These are phyloP conservation scores for Chloebia gouldiae DNA, from an alignment of 2,113 vertebrate species.

Conservation along the genomic window DNA sequence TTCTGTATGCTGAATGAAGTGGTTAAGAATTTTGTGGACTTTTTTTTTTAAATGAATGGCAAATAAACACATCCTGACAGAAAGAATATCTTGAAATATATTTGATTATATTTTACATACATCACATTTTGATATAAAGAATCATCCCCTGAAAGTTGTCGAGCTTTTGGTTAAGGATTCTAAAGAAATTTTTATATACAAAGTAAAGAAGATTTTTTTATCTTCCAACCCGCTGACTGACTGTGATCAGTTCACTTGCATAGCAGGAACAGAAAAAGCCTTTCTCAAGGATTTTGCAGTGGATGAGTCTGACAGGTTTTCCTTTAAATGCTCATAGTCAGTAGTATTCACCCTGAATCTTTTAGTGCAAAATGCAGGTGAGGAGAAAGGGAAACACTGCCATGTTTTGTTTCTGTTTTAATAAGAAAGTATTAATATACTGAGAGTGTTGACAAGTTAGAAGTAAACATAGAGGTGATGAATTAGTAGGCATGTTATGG, in stretches of 20 bases:
- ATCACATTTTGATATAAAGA: not conserved
- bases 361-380: not conserved
- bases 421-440: not conserved
- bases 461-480: not conserved
- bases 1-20: not conserved
- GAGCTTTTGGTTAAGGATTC: not conserved
- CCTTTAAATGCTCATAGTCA: not conserved
- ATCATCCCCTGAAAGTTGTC: not conserved
- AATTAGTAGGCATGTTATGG: not conserved
- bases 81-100: not conserved
- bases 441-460: not conserved
- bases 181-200: not conserved
- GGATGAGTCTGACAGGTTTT: not conserved
- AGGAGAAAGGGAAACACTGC: not conserved
- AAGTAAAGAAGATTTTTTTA: not conserved
- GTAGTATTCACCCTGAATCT: not conserved
- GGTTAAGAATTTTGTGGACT: too few species aligned
- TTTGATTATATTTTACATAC: not conserved
- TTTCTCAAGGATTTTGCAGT: not conserved
- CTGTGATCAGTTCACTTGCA: not conserved
- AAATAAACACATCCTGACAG: not conserved
- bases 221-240: not conserved
- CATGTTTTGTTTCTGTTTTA: not conserved
- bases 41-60: not conserved
- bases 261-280: not conserved